phyloP scores from a whole-genome alignment of 2,888 invertebrate species.

The Xestia c-nigrum region DNA sequence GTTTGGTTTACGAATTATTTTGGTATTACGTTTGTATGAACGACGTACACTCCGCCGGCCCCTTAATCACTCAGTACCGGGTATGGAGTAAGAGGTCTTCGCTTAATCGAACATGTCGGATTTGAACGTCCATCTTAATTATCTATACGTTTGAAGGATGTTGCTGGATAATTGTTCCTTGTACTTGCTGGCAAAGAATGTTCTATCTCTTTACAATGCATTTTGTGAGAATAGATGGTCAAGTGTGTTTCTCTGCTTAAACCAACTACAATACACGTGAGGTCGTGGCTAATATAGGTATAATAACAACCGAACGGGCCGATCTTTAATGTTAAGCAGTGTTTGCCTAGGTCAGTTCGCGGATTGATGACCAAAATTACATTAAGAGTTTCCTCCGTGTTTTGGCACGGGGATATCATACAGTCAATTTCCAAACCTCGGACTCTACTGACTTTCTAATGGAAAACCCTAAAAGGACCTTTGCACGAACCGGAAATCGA shows the following conservation, averaged over 20 bases:
- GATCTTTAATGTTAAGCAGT: not conserved
- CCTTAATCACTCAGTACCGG: constrained; percentile 14
- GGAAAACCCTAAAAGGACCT: no score
- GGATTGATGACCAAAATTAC: not conserved
- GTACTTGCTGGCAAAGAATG: not conserved
- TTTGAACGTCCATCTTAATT: constrained; percentile 24
- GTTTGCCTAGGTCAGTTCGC: not conserved
- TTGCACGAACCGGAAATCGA: not conserved
- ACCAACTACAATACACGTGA: not conserved
- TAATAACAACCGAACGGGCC: not conserved
- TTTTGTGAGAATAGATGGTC: not conserved
- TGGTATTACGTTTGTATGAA: no score
- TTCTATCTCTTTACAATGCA: not conserved
- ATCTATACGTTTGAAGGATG: constrained; percentile 14
- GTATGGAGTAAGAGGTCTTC: constrained; percentile 23
- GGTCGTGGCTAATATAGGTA: not conserved
- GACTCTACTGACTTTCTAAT: not conserved
- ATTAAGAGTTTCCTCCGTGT: not conserved
- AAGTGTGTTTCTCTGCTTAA: not conserved
- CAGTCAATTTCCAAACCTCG: not conserved
- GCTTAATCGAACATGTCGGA: constrained; percentile 31
- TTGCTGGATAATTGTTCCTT: constrained; percentile 11
- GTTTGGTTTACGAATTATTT: no score
- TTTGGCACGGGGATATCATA: not conserved
- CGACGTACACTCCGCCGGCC: no score